Conservation (phyloP, 2,888 invertebrate species). For the Agelastica alni region DNA sequence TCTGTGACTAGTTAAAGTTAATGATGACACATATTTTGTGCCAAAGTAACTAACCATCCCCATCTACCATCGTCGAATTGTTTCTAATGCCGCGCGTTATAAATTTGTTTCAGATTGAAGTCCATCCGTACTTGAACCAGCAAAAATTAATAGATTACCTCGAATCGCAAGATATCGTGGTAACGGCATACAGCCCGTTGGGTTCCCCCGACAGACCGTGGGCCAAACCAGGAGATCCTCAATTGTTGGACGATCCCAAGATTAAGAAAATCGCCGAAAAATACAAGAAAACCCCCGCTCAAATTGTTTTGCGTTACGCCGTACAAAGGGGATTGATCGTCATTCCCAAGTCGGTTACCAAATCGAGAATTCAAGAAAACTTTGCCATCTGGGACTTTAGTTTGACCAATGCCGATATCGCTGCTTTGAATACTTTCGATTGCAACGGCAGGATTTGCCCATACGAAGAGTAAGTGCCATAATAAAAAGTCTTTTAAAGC, state of each 20-base stretch:
- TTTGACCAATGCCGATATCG: constrained; percentile 67
- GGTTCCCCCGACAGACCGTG: constrained; percentile 86
- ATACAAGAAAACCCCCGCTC: constrained; percentile 71
- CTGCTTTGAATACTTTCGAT: constrained; percentile 69
- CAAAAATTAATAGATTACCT: constrained; percentile 71
- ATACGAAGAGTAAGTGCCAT: constrained; percentile 63
- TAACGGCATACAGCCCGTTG: constrained; percentile 84
- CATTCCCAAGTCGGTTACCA: constrained; percentile 82
- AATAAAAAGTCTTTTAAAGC: background rate
- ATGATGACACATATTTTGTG: no score
- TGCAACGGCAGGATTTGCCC: constrained; percentile 71
- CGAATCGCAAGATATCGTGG: constrained; percentile 65
- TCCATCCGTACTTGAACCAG: constrained; percentile 80
- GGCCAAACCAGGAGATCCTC: constrained; percentile 75
- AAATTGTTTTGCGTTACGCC: constrained; percentile 68
- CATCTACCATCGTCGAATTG: no score
- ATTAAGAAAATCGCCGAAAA: constrained; percentile 66
- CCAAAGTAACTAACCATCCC: no score
- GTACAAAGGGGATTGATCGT: constrained; percentile 72
- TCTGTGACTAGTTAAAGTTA: no score
- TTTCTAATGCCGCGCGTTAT: no score
- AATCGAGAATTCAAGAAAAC: constrained; percentile 69
- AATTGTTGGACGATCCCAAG: constrained; percentile 75
- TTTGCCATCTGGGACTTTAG: constrained; percentile 76
- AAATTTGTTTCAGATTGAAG: constrained; percentile 69